Percentiles rank a stretch among this genome's conserved stretches.
Evolutionary conservation across 2,797 vertebrate species (phyloP).

Genomic region (Gallirallus australis): DNA sequence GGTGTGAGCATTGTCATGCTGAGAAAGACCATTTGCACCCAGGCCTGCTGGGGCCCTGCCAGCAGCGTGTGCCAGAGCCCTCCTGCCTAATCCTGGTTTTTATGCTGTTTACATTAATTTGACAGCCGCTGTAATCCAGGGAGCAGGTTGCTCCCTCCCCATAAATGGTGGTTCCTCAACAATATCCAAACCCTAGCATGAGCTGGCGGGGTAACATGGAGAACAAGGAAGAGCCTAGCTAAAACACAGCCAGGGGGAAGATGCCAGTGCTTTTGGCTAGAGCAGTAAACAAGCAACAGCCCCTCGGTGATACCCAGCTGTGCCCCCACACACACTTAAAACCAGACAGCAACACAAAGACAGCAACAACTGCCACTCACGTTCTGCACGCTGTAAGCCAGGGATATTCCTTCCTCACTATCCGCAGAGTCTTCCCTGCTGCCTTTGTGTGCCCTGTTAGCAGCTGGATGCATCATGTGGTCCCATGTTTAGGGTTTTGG

Average conservation of each 20-base stretch:
- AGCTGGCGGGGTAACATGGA: not conserved
- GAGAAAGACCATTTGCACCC: not conserved
- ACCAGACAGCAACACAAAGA: not conserved
- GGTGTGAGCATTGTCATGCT: not conserved
- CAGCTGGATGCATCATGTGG: not conserved
- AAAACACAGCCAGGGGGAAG: not conserved
- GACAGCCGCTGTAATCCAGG: not conserved
- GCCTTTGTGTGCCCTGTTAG: not conserved
- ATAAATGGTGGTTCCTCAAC: conserved; percentile 25
- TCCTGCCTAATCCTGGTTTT: not conserved
- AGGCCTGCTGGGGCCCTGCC: not conserved
- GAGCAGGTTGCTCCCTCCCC: conserved; percentile 26
- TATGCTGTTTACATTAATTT: conserved; percentile 27
- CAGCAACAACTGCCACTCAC: not conserved
- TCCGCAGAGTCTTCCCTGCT: not conserved
- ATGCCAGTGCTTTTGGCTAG: not conserved
- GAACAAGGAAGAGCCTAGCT: not conserved
- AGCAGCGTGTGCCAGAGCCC: not conserved
- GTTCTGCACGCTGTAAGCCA: not conserved
- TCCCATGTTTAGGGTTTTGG: too few species aligned
- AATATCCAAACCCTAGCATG: not conserved
- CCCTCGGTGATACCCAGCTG: accelerated
- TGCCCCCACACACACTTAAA: not conserved
- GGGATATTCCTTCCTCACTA: not conserved
- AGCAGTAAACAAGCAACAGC: not conserved